Base-by-base conservation (phyloP, 2,113 vertebrate genomes). In the Mobula birostris region DNA sequence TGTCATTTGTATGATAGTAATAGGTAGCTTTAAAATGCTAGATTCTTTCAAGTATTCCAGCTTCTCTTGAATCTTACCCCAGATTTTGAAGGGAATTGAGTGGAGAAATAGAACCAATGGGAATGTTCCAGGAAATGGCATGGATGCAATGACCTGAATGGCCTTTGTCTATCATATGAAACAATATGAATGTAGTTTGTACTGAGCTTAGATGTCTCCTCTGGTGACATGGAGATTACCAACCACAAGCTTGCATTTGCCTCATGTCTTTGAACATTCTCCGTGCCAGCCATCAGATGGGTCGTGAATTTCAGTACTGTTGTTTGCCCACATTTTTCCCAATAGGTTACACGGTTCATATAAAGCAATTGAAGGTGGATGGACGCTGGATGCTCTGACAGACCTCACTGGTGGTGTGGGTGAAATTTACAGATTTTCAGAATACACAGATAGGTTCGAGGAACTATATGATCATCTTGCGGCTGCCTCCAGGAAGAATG, bases 391-490 rank as follows among this genome's bases (percentile, higher is more conserved):
- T 29, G 94, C 94, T 29, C 66, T 94, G 56, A 94, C 80, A 9
- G 94, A 94, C 32, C 94, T 94, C 19, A 94, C 94, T 12, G 94
- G 94, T 2, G 94, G 94, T 17, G 80, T 94, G 58, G 94, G 94
- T 32, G 94, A 94, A 68, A 94, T 94, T 19, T 94, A 94, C 94
- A 63, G 94, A 2, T 83, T 94, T 27, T 56, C 77, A 19, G 94
- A 94, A 29, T 94, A 70, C 66, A n/a, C 79, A n/a, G 80, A 83
- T 27, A 14, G 80, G 0, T 32, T 19, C 12, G 94, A 94, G 32
- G 78, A 94, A 5, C 66, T 94, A 36, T 94, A 94, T 36, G 61
- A 66, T 17, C 94, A 87, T 32, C 94, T 94, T 5, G 80, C 94
- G 29, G 80, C 80, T 21, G 94, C 94, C n/a, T 94, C 94, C 61